A percentile compares a stretch with the other conserved stretches of the same genome.
Evolutionary conservation across 1,140 invertebrate genomes (phyloP).

Genomic region (Drosophila nigrodunni): DNA sequence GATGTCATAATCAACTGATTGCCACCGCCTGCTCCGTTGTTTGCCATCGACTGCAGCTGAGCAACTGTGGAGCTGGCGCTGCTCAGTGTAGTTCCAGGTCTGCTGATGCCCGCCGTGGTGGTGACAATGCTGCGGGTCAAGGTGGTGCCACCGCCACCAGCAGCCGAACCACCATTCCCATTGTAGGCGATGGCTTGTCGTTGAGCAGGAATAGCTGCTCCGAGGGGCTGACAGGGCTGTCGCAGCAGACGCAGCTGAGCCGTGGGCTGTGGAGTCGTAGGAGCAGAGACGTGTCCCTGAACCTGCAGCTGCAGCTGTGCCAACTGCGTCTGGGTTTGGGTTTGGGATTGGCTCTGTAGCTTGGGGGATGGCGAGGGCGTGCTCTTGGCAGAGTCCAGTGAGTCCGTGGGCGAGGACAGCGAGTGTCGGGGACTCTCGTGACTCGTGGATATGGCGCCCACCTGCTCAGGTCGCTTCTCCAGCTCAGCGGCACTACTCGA

Average conservation of each 20-base stretch:
- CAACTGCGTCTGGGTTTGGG: conserved; percentile 42
- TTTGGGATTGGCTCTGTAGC: conserved; percentile 40
- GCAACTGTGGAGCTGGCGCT: conserved; percentile 45
- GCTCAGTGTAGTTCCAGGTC: conserved; percentile 49
- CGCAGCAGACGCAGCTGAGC: conserved; percentile 47
- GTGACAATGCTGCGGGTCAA: conserved; percentile 63
- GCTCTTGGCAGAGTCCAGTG: conserved; percentile 65
- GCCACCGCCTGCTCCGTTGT: conserved; percentile 37
- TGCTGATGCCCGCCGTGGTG: conserved; percentile 56
- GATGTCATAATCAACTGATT: conserved; percentile 84
- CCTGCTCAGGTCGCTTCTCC: conserved; percentile 78
- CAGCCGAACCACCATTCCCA: conserved; percentile 26
- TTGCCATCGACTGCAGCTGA: conserved; percentile 60
- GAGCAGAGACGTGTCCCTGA: conserved; percentile 57
- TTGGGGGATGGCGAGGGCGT: conserved; percentile 58
- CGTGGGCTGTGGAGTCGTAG: conserved; percentile 88
- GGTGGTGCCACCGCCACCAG: conserved; percentile 20
- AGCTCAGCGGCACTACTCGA: conserved; percentile 75
- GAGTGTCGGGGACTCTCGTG: conserved; percentile 78
- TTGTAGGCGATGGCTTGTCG: conserved; percentile 39
- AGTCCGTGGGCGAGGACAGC: conserved; percentile 74
- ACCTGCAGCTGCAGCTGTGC: conserved; percentile 39
- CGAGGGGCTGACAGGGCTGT: conserved; percentile 35
- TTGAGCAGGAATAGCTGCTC: conserved; percentile 27
- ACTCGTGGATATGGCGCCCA: conserved; percentile 83